Conservation (phyloP, 35 echinoderm and acorn worm genomes). For the Acanthaster planci region DNA sequence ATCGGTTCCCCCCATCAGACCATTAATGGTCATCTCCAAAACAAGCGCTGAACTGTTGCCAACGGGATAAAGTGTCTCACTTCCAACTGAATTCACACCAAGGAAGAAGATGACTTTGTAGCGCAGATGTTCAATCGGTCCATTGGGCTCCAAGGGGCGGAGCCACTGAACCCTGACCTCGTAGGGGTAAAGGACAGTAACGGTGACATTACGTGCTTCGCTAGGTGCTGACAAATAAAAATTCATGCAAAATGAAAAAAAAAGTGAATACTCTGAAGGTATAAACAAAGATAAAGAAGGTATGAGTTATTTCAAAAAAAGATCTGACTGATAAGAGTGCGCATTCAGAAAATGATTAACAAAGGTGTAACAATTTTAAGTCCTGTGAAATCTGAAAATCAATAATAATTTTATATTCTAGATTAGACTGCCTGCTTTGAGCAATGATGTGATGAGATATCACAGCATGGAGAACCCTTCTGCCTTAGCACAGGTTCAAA, state of each 20-base stretch:
- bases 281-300: background rate
- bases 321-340: too few species aligned
- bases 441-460: too few species aligned
- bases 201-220: constrained; percentile 36
- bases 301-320: too few species aligned
- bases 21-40: constrained; percentile 1
- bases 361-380: too few species aligned
- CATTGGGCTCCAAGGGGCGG: constrained; percentile 55
- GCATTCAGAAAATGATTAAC: too few species aligned
- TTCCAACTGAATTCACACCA: background rate
- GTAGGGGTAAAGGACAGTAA: constrained; percentile 34
- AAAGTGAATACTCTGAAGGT: background rate
- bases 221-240: constrained; percentile 58
- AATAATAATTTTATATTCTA: too few species aligned
- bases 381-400: too few species aligned
- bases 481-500: too few species aligned
- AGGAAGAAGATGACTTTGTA: constrained; percentile 26
- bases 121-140: constrained; percentile 27
- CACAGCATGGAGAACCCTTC: too few species aligned
- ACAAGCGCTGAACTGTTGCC: background rate
- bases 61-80: background rate
- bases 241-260: background rate
- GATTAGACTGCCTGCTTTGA: too few species aligned
- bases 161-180: constrained; percentile 50
- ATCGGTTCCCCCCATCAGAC: background rate